phyloP scores from a whole-genome alignment of 2,888 invertebrate genomes.

The Calliphora vomitoria region DNA sequence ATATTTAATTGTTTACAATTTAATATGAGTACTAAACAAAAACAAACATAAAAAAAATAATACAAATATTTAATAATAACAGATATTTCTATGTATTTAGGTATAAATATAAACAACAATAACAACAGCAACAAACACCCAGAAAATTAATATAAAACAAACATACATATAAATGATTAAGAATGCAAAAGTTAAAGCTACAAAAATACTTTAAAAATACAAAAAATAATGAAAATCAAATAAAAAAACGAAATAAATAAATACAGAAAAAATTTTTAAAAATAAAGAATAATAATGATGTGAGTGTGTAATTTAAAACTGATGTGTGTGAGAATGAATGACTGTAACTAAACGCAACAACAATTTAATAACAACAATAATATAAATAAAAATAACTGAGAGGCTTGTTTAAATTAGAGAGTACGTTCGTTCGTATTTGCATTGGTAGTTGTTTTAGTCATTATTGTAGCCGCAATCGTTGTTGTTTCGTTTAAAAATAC shows the following conservation, averaged over 20 bases:
- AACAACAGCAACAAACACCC: conserved; percentile 7
- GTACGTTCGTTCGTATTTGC: background rate
- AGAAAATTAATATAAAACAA: conserved; percentile 37
- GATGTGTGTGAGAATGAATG: conserved; percentile 56
- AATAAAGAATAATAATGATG: conserved; percentile 24
- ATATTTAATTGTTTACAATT: conserved; percentile 43
- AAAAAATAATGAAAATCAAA: conserved; percentile 12
- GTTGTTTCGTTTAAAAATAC: background rate
- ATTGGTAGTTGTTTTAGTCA: conserved; percentile 34
- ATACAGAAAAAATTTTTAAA: conserved; percentile 1
- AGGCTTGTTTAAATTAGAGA: conserved; percentile 66
- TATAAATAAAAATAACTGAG: conserved; percentile 55
- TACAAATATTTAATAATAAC: background rate
- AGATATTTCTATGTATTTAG: background rate
- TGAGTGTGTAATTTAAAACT: conserved; percentile 32
- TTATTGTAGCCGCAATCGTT: background rate
- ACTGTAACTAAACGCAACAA: conserved; percentile 41
- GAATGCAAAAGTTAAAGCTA: conserved; percentile 19
- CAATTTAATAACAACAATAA: conserved; percentile 35
- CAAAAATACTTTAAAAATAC: background rate
- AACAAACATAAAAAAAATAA: background rate
- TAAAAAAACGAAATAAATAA: conserved; percentile 38
- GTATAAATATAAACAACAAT: background rate
- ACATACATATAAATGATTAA: conserved; percentile 13
- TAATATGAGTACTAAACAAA: background rate